Evolutionary conservation across 1,140 invertebrate genomes (phyloP).

Genomic region (Magallana angulata): DNA sequence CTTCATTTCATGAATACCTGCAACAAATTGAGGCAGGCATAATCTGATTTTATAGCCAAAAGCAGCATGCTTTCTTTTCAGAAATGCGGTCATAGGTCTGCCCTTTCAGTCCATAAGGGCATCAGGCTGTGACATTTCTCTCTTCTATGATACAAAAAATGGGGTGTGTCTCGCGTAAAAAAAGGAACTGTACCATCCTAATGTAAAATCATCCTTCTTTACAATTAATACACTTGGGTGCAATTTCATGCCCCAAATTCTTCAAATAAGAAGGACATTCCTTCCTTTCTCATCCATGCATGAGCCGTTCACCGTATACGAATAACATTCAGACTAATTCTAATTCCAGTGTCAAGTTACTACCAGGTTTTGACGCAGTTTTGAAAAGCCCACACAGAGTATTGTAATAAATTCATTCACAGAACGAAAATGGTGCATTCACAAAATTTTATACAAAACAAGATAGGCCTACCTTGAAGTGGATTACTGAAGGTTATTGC

Average conservation of each 20-base stretch:
- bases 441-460: background rate
- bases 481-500: background rate
- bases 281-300: background rate
- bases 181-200: background rate
- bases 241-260: slow-evolving; percentile 18
- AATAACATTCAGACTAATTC: background rate
- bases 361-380: background rate
- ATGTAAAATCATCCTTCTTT: background rate
- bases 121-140: too few relatives aligned
- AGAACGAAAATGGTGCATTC: background rate
- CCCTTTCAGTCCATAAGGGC: too few relatives aligned
- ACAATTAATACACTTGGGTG: background rate
- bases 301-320: background rate
- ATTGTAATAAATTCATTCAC: background rate
- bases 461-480: background rate
- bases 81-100: too few relatives aligned
- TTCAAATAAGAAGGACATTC: background rate
- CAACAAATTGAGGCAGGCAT: too few relatives aligned
- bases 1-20: too few relatives aligned
- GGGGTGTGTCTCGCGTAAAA: background rate
- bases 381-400: background rate
- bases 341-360: slow-evolving; percentile 11
- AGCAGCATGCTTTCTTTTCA: too few relatives aligned
- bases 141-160: too few relatives aligned
- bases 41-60: too few relatives aligned